Evolutionary conservation across 2,113 vertebrate species (phyloP), one percentile per base, ranked within the genome.

Genomic region (Globicephala melas): DNA sequence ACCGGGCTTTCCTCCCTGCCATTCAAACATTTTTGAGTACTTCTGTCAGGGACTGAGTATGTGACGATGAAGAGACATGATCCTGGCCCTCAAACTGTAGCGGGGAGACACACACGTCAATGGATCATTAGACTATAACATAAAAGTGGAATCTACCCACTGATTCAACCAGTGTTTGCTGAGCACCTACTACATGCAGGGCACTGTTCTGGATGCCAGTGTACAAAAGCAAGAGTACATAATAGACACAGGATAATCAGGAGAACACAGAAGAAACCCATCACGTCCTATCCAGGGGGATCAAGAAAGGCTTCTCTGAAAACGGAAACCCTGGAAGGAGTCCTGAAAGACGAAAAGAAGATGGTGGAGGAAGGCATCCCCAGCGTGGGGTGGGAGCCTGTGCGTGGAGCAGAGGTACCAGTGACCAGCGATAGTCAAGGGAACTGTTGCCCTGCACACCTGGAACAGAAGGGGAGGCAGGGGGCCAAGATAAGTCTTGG

Each of bases 181-280:
- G 65, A 85, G 76, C 28, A n/a, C 12, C 60, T 77, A 74, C 67
- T 58, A 50, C 1, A 6, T 47, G 47, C 38, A n/a, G 6, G 47
- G 25, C 3, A 53, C 25, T n/a, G 11, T 23, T 80, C 26, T 44
- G 65, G 31, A 81, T 33, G 15, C 36, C 21, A 26, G 36, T 36
- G 6, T 11, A n/a, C 38, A 83, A 73, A 81, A 9, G 3, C 55
- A 44, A 14, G 38, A 38, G 21, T 28, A 8, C 14, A 1, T 13
- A 44, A 47, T 3, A 58, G 0, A 41, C 70, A 53, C 3, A 33
- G 8, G 1, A 41, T 20, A 60, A 77, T 26, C 25, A 0, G 3
- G 71, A 71, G 41, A 82, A 95, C 28, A 77, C 2, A 55, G 3
- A 94, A 85, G 62, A 85, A 81, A 89, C 0, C 0, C 10, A n/a